Evolutionary conservation across 35 echinoderm and acorn worm species (phyloP).

Genomic region (Holothuria glaberrima): DNA sequence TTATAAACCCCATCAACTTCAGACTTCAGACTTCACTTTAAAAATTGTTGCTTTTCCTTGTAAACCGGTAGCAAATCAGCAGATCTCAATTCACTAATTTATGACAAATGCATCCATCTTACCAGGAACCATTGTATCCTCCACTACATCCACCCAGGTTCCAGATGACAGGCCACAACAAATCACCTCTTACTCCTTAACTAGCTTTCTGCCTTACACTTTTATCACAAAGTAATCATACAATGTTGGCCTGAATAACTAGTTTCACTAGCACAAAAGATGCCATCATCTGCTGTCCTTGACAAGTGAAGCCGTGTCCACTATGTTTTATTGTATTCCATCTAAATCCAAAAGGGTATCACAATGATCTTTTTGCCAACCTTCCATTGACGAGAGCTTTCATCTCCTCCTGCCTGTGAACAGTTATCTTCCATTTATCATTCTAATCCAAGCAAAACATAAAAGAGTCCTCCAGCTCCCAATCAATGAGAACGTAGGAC

Average conservation of each 20-base stretch:
- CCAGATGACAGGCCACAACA: slow-evolving; percentile 37
- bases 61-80: too few species aligned
- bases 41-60: too few species aligned
- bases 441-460: slow-evolving; percentile 47
- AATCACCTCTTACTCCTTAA: slow-evolving; percentile 6
- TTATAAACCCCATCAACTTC: too few species aligned
- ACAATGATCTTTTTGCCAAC: slow-evolving; percentile 27
- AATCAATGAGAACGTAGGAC: slow-evolving; percentile 36
- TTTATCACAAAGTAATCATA: slow-evolving; percentile 7
- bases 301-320: not conserved
- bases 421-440: slow-evolving; percentile 45
- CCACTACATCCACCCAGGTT: not conserved
- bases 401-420: slow-evolving; percentile 4
- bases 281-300: not conserved
- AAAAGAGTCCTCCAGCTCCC: slow-evolving; percentile 30
- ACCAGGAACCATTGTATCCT: too few species aligned
- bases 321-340: slow-evolving; percentile 34
- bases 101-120: too few species aligned
- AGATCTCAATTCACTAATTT: too few species aligned
- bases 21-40: too few species aligned
- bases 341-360: not conserved
- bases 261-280: not conserved
- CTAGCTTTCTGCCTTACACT: slow-evolving; percentile 21
- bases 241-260: slow-evolving; percentile 15
- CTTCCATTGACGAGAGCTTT: slow-evolving; percentile 7